Evolutionary conservation across 2,888 invertebrate genomes (phyloP).

Genomic region (Ennomos quercinarius): DNA sequence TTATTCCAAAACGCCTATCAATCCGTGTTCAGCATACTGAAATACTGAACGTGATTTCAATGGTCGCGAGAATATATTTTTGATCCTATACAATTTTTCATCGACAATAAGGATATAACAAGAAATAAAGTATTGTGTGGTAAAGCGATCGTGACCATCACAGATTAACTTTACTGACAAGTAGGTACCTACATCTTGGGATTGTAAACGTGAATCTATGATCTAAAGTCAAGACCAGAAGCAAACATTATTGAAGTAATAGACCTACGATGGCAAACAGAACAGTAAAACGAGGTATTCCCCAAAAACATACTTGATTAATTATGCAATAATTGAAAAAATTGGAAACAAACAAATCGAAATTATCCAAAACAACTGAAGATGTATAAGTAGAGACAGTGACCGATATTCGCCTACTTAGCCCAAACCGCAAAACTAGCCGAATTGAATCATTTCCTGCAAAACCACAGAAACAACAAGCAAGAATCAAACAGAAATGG

Average conservation of each 20-base stretch:
- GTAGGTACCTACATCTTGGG: too few species aligned
- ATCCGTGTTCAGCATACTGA: constrained; percentile 45
- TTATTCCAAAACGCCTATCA: constrained; percentile 50
- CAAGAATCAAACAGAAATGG: constrained; percentile 4
- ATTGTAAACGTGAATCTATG: too few species aligned
- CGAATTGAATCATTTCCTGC: constrained; percentile 30
- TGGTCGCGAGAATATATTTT: constrained; percentile 3
- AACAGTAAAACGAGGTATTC: too few species aligned
- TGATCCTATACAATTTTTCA: constrained; percentile 3
- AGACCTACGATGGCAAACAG: too few species aligned
- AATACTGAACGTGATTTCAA: constrained; percentile 37
- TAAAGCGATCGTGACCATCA: neutral
- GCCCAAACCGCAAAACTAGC: constrained; percentile 19
- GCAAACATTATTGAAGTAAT: too few species aligned
- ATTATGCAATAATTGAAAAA: too few species aligned
- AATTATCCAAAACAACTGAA: neutral
- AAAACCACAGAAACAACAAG: constrained; percentile 20
- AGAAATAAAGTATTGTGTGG: neutral
- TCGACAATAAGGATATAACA: neutral
- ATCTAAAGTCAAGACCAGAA: too few species aligned
- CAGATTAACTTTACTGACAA: neutral
- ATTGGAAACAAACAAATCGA: neutral
- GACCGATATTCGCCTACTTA: constrained; percentile 13
- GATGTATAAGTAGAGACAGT: constrained; percentile 12
- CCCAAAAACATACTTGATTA: too few species aligned